Base-by-base conservation (phyloP, 2,888 invertebrate genomes). In the Hypercompe scribonia region DNA sequence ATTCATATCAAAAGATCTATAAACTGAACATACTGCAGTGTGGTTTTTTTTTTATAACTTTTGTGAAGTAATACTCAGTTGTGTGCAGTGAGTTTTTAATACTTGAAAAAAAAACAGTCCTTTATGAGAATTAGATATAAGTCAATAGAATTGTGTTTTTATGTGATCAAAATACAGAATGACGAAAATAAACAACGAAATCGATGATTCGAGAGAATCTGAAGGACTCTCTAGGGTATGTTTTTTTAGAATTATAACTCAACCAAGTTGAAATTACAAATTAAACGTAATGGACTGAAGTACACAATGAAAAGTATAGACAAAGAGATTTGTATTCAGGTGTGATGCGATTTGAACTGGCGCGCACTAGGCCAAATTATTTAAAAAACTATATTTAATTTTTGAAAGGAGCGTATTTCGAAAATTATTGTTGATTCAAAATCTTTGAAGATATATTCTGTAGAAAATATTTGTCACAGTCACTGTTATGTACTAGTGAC, bases 141-240 rank as follows among this genome's bases (percentile, higher is more conserved):
- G n/a, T 34, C 1, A 54, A 42, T 34, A 13, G 36, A n/a, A 34
- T 33, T 61, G 66, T 71, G 61, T 2, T 8, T 65, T 21, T 36
- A 50, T 54, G 50, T 65, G 13, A 65, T 36, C n/a, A 54, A 31
- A 54, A 54, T 50, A 24, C 33, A 61, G 33, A 61, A 71, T 71
- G 71, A 36, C 24, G 33, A 71, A 61, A 58, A 63, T 67, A 24
- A 61, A 61, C 18, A 63, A 67, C 15, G 61, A 72, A 50, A 34
- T 42, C 1, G 50, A 72, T 10, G 67, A 36, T 13, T 64, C 46
- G 34, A 61, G n/a, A 18, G 34, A 63, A 50, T 7, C 42, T 50
- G 68, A 31, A 46, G 50, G 63, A 46, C 28, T 21, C 10, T 24
- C 63, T 31, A 34, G 5, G 64, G 70, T 70, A 70, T 33, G 64